A percentile compares a stretch with the other conserved stretches of the same genome.
These are phyloP conservation scores for Philonicus albiceps DNA, from an alignment of 2,888 invertebrate genomes.

Conservation along the genomic window DNA sequence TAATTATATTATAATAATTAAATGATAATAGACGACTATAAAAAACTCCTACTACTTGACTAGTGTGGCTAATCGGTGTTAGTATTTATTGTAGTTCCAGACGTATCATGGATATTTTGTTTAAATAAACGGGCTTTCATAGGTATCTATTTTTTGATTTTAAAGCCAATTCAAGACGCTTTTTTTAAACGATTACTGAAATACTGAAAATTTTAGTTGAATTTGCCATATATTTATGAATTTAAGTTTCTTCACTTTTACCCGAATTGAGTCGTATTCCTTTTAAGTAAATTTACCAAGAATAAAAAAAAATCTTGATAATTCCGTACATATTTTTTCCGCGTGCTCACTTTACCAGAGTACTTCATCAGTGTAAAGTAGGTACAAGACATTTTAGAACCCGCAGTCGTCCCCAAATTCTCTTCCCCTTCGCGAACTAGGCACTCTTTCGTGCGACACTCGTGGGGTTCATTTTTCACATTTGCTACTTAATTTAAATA, in stretches of 20 bases:
- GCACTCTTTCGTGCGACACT: background rate
- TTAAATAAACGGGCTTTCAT: too few species aligned
- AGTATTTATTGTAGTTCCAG: too few species aligned
- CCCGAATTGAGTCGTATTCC: background rate
- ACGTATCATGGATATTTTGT: too few species aligned
- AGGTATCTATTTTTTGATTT: too few species aligned
- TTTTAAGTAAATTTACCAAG: background rate
- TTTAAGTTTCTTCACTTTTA: background rate
- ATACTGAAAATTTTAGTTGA: background rate
- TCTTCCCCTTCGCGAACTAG: background rate
- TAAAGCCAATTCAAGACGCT: too few species aligned
- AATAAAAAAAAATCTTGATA: background rate
- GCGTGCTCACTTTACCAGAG: background rate
- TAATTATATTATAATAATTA: too few species aligned
- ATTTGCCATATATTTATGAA: background rate
- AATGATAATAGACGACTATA: too few species aligned
- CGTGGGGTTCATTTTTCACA: background rate
- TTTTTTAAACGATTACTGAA: too few species aligned
- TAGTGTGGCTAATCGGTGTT: too few species aligned
- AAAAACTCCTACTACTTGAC: too few species aligned
- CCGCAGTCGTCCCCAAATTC: background rate
- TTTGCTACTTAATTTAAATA: constrained; percentile 6
- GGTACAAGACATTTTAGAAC: background rate
- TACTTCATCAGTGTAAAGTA: background rate
- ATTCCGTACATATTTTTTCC: background rate